Base-by-base conservation (phyloP, 1,140 invertebrate genomes). In the Drosophila eugracilis region DNA sequence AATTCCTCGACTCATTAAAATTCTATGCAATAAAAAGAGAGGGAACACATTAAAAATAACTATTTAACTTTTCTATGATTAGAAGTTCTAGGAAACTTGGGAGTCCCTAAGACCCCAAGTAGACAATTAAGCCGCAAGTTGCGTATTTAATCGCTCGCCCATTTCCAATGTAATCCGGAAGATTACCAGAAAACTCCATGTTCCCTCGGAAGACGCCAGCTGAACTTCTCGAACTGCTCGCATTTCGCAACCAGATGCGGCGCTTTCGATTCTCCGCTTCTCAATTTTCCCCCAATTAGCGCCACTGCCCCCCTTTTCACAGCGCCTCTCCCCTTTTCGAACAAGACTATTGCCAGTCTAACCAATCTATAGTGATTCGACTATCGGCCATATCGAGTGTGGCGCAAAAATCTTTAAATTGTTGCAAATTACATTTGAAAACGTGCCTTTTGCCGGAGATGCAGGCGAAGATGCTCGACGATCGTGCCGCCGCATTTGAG, bases 371-470 rank as follows among this genome's bases (percentile, higher is more conserved):
- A 52, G 55, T 17, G 41, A 78, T 81, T 63, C 57, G 41, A 39
- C 69, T 78, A 65, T 78, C 52, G 54, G 65, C 74, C 69, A 81
- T 86, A n/a, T 26, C 59, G 83, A 88, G 84, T 78, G n/a, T 88
- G 83, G 83, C 83, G 83, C 70, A 53, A 72, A 59, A 85, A 74
- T 88, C 60, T 88, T 78, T 89, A 88, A 88, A 88, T 88, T 88
- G 84, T 88, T 88, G 84, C 83, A 88, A 88, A 89, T 89, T 83
- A 70, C 67, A 44, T 83, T 88, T 65, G 75, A 83, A 80, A 73
- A 88, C 83, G 83, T 88, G 83, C 84, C 72, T 60, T 84, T 88
- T 70, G 42, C 42, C 57, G 71, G 52, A 78, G 83, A 83, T 75
- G 67, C 47, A 24, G 42, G 48, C 41, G 37, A 55, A 84, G 55